Evolutionary conservation across 2,113 vertebrate species (phyloP).

Genomic region (Sardina pilchardus): DNA sequence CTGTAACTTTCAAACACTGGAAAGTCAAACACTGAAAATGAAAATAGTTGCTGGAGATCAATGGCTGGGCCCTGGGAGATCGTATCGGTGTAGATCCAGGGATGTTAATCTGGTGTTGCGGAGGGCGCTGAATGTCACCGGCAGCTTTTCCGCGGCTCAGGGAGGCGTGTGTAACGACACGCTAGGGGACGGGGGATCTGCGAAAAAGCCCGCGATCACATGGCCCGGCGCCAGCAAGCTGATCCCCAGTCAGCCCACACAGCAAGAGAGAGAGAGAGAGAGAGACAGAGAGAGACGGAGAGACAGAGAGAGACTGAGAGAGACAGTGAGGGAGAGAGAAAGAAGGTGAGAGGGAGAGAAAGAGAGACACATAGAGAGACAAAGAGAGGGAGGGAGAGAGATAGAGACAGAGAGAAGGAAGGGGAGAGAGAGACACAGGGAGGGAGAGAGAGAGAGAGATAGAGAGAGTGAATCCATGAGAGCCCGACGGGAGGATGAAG

Average conservation of each 20-base stretch:
- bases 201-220: not conserved
- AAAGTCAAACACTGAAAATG: constrained; percentile 11
- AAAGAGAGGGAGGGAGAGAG: not conserved
- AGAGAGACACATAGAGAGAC: not conserved
- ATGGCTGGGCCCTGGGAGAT: not conserved
- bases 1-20: not conserved
- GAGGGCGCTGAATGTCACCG: not conserved
- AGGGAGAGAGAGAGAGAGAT: not conserved
- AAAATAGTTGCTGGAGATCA: constrained; percentile 1
- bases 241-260: constrained; percentile 7
- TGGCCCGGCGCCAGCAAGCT: not conserved
- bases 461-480: not conserved
- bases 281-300: not conserved
- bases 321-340: too few relatives aligned
- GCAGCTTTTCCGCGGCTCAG: not conserved
- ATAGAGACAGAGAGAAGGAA: not conserved
- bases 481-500: not conserved
- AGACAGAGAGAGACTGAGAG: too few relatives aligned
- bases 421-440: not conserved
- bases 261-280: not conserved
- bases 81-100: not conserved
- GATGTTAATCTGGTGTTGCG: constrained; percentile 16
- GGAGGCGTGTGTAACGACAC: constrained; percentile 15
- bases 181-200: not conserved
- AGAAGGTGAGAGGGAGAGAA: too few relatives aligned